A percentile compares a stretch with the other conserved stretches of the same genome.
These are phyloP conservation scores for Helarctos malayanus DNA, from an alignment of 2,797 vertebrate species.

Conservation along the genomic window DNA sequence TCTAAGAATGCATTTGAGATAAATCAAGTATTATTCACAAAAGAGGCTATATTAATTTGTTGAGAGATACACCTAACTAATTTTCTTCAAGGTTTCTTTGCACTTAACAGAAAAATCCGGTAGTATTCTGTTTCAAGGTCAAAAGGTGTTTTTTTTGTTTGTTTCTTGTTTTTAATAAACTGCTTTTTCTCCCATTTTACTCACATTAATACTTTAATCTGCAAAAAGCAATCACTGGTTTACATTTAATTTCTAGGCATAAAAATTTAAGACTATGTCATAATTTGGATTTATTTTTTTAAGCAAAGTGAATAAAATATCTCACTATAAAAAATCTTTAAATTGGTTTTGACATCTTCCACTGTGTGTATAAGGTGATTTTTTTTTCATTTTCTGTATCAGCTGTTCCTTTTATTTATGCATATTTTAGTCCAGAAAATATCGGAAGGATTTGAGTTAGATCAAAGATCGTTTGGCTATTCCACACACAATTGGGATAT, in stretches of 20 bases:
- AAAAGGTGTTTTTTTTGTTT: neutral
- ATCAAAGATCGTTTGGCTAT: conserved; percentile 53
- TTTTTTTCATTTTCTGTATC: neutral
- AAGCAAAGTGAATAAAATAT: neutral
- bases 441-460: conserved; percentile 55
- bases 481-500: neutral
- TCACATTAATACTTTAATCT: neutral
- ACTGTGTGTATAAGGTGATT: neutral
- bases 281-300: neutral
- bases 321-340: neutral
- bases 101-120: neutral
- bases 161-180: neutral
- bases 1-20: neutral
- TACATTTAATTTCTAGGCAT: conserved; percentile 26
- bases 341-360: conserved; percentile 43
- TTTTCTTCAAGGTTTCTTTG: conserved; percentile 6
- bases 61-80: neutral
- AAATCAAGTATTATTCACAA: neutral
- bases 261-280: neutral
- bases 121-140: neutral
- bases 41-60: neutral
- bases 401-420: neutral
- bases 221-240: conserved; percentile 1
- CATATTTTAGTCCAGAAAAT: conserved; percentile 53
- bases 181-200: neutral